Evolutionary conservation across 2,888 invertebrate species (phyloP), one percentile per base, ranked within the genome.

Genomic region (Protophormia terraenovae): DNA sequence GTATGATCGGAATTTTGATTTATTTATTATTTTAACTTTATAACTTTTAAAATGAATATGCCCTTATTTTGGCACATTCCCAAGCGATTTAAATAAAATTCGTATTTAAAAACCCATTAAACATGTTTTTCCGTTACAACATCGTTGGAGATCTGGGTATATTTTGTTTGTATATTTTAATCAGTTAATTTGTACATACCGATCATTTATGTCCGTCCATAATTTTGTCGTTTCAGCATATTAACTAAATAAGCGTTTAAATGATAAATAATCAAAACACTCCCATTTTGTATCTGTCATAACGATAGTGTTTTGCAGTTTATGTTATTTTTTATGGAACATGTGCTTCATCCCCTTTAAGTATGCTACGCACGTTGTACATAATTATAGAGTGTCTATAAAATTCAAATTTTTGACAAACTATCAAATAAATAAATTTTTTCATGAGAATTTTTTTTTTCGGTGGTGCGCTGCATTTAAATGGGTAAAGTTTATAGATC

Each of bases 81-180:
- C 32, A 29, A 3, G 3, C 7, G 12, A 77, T 77, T 77, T 60
- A 67, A 69, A 77, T 77, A 77, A 67, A 60, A 69, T 29, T 77
- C 47, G 32, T 41, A n/a, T 78, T 78, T 50, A 53, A 27, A 50
- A 12, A 47, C 50, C 50, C 35, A 47, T 38, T 16, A 73, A 71
- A 78, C 78, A 78, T 35, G 35, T 50, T 71, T 35, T 71, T 78
- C 78, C 78, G 78, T 78, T 62, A 71, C 32, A 6, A 5, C 35
- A 10, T 19, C 19, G 32, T 35, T 60, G 12, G 60, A 60, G 32
- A 35, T 60, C 19, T 32, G 19, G 1, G 5, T 35, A 35, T 19
- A n/a, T n/a, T n/a, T 35, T 60, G n/a, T 32, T 19, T 27, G 16
- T 58, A 6, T 22, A 10, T 16, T 6, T 35, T 8, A 47, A 47